A percentile compares a stretch with the other conserved stretches of the same genome.
phyloP scores from a whole-genome alignment of 92 coral and sea anemone genomes.

The Ricordea florida region DNA sequence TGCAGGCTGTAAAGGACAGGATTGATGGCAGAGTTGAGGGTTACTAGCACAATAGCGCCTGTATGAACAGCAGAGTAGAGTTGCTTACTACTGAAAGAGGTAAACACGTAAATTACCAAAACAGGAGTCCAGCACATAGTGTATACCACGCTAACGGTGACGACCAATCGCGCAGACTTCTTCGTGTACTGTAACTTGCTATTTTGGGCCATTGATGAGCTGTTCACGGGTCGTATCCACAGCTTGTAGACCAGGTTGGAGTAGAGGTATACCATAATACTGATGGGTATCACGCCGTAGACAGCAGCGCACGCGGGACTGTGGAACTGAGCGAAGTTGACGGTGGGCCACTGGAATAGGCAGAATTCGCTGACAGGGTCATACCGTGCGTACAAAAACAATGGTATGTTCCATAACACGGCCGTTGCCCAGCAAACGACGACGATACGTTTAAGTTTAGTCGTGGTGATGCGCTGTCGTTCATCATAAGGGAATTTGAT shows the following conservation, averaged over 20 bases:
- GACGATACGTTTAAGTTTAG: constrained; percentile 29
- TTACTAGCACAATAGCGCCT: constrained; percentile 36
- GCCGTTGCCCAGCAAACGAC: constrained; percentile 40
- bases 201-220: not conserved
- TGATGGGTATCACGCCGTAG: constrained; percentile 30
- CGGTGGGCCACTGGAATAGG: constrained; percentile 46
- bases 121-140: constrained; percentile 56
- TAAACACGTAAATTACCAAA: constrained; percentile 18
- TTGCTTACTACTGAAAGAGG: constrained; percentile 27
- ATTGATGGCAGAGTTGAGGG: constrained; percentile 65
- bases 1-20: constrained; percentile 75
- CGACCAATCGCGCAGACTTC: constrained; percentile 52
- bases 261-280: constrained; percentile 45
- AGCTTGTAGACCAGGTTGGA: constrained; percentile 42
- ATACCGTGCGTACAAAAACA: constrained; percentile 34
- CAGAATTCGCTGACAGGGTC: constrained; percentile 36
- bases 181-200: constrained; percentile 1
- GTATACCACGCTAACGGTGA: constrained; percentile 53
- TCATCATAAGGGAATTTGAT: constrained; percentile 49
- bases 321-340: constrained; percentile 26
- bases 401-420: constrained; percentile 39
- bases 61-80: constrained; percentile 51
- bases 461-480: constrained; percentile 13
- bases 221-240: constrained; percentile 32
- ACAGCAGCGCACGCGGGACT: constrained; percentile 18